A percentile compares a stretch with the other conserved stretches of the same genome.
phyloP scores from a whole-genome alignment of 64 coral and sea anemone genomes.

The Pachyseris speciosa region DNA sequence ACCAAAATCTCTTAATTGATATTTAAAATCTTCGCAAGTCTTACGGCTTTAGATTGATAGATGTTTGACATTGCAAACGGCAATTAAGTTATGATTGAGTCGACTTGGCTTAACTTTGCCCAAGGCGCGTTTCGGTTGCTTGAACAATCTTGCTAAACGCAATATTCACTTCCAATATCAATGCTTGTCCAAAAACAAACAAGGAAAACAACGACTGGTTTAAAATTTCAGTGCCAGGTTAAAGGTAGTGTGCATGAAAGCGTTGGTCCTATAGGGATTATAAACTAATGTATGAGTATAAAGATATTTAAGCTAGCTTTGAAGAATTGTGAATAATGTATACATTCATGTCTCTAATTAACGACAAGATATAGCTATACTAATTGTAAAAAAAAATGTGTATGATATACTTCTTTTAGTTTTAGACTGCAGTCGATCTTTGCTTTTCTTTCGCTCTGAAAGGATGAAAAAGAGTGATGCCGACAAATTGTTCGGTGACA shows the following conservation, averaged over 20 bases:
- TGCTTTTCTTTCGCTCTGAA: not conserved
- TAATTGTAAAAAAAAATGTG: not conserved
- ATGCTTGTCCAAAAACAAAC: not conserved
- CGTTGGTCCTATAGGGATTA: not conserved
- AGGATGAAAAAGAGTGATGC: not conserved
- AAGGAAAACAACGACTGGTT: not conserved
- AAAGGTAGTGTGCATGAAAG: not conserved
- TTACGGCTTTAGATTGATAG: no score
- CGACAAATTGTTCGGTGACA: not conserved
- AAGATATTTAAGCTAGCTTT: not conserved
- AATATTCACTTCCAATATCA: not conserved
- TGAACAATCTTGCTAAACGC: not conserved
- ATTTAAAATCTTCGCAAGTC: no score
- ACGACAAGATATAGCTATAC: not conserved
- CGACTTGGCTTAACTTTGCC: not conserved
- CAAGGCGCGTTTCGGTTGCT: not conserved
- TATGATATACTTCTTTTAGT: not conserved
- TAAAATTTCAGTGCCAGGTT: not conserved
- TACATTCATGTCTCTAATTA: not conserved
- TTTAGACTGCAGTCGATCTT: not conserved
- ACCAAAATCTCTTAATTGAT: no score
- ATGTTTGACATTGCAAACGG: constrained; percentile 12
- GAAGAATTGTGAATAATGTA: constrained; percentile 34
- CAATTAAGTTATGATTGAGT: constrained; percentile 4
- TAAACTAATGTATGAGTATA: not conserved